These are phyloP conservation scores for Petromus typicus DNA, from an alignment of 2,113 vertebrate species.

Conservation along the genomic window DNA sequence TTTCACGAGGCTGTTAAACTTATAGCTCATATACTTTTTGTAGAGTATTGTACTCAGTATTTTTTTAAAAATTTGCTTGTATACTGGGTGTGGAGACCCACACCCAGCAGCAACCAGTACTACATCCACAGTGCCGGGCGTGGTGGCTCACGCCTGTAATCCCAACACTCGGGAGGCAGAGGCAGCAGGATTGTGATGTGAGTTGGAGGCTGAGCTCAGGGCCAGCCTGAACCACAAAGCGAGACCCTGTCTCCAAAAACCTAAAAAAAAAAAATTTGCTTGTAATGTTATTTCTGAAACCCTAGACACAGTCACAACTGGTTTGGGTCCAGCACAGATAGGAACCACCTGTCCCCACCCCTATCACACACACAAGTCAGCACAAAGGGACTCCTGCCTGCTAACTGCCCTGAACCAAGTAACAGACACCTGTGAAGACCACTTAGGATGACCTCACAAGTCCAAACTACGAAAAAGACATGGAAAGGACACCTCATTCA, in stretches of 20 bases:
- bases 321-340: not conserved
- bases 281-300: not conserved
- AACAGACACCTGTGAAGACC: not conserved
- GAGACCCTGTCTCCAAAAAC: too few species aligned
- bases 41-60: not conserved
- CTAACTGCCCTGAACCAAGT: not conserved
- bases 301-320: not conserved
- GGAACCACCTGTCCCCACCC: not conserved
- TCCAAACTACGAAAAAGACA: not conserved
- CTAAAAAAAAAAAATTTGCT: not conserved
- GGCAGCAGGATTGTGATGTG: too few species aligned
- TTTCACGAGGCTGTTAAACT: not conserved
- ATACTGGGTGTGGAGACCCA: too few species aligned
- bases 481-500: not conserved
- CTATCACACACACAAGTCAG: not conserved
- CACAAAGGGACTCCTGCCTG: not conserved
- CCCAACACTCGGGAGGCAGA: too few species aligned
- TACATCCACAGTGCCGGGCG: too few species aligned
- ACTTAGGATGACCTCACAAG: not conserved
- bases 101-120: too few species aligned
- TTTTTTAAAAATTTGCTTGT: not conserved
- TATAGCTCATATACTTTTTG: not conserved
- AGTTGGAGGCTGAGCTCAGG: too few species aligned
- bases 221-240: too few species aligned
- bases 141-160: too few species aligned